Evolutionary conservation across 2,888 invertebrate genomes (phyloP), one percentile per base, ranked within the genome.

Genomic region (Priocnemis perturbator): DNA sequence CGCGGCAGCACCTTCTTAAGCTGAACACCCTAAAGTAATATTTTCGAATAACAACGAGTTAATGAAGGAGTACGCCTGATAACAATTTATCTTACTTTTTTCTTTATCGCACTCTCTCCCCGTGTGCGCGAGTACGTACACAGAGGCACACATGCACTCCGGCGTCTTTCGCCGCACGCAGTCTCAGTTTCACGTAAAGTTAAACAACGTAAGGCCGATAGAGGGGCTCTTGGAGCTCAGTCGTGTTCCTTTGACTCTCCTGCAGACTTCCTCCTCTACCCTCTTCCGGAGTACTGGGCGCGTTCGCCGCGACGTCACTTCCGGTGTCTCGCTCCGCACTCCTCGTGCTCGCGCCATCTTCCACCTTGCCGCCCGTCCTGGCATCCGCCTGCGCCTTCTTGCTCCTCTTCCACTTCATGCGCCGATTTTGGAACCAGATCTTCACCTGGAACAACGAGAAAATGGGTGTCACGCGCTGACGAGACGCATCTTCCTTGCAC

Each of bases 341-440:
- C 17, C 80, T 78, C 56, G 78, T 73, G 62, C 74, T 84, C 50
- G 77, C 81, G 15, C 76, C 64, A 4, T 90, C 89, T 64, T 92
- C 92, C 14, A 85, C 83, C 90, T 95, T 95, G 30, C 73, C 37
- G 23, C 77, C 82, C 7, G 84, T 61, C 56, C 86, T 83, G 15
- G 96, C 94, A 89, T 97, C 97, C 79, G 96, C 96, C 87, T 97
- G 97, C 0, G 97, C 97, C 86, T 98, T 98, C 92, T 98, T 98
- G 76, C 97, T 98, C 14, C 99, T 91, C 89, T 99, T 99, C 98
- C 98, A 98, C 89, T 98, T 98, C 98, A 98, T 98, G 82, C 98
- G 93, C 60, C 98, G 93, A 89, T 98, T 98, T 92, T 99, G 98
- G 90, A 99, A 99, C 98, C 98, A 98, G 84, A 98, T 98, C 92